Evolutionary conservation across 2,888 invertebrate genomes (phyloP).

Genomic region (Habroteleia sp.): DNA sequence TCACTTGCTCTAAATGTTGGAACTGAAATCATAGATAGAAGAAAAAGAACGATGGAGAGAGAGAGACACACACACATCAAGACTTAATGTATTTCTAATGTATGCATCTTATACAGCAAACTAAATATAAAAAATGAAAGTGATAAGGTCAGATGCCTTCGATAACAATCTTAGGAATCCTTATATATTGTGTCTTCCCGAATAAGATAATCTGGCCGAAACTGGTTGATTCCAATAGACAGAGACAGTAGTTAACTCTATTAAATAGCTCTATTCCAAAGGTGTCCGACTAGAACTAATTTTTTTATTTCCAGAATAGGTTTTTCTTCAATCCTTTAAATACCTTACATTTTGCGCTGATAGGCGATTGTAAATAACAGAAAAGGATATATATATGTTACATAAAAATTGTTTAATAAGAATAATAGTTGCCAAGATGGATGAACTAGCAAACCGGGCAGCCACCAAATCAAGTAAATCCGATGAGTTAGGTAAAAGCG

Average conservation of each 20-base stretch:
- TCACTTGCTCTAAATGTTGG: slow-evolving; percentile 54
- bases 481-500: slow-evolving; percentile 50
- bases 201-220: neutral
- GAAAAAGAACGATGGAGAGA: slow-evolving; percentile 21
- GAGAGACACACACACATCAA: no score
- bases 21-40: slow-evolving; percentile 13
- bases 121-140: no score
- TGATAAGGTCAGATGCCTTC: neutral
- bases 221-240: neutral
- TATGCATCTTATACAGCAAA: neutral
- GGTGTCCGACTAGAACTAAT: neutral
- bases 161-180: slow-evolving; percentile 1
- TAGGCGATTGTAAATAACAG: no score
- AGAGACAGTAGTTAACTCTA: neutral
- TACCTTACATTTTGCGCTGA: no score
- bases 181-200: neutral
- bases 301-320: no score
- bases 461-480: slow-evolving; percentile 32
- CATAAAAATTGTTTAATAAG: no score
- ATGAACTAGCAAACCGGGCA: neutral
- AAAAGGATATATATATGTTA: no score
- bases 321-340: no score
- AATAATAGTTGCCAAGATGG: no score
- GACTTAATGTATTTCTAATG: slow-evolving; percentile 37
- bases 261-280: neutral